Base-by-base conservation (phyloP, 1,140 invertebrate genomes). In the Ephestia elutella region DNA sequence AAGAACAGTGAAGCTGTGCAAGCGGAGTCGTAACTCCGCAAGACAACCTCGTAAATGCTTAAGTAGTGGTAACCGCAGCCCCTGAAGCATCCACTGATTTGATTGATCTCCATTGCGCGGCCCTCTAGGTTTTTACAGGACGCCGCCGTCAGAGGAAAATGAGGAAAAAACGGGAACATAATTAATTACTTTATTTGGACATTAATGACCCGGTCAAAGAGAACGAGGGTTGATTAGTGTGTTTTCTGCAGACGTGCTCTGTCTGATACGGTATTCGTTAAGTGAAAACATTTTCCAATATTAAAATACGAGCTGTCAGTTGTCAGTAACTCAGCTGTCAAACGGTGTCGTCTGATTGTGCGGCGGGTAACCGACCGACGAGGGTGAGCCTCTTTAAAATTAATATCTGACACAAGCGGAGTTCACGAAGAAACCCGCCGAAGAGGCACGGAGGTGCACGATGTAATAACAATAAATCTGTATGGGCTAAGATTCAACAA, bases 131-230 rank as follows among this genome's bases (percentile, higher is more conserved):
- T 82, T 85, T 84, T 81, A 80, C 76, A 73, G 66, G 68, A 60
- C 60, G 60, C 72, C 60, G 60, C 72, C 74, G 75, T 76, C 74
- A 78, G 57, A 55, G 68, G 73, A 76, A 84, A 85, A 82, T 76
- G 73, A 77, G 76, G 75, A 73, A 80, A 82, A 78, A 79, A 76
- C 68, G 58, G 65, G 66, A 81, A 79, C 75, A 75, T 83, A 87
- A 86, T 87, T 86, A 86, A 87, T 87, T 86, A 83, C 81, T 79
- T 81, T 81, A 82, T 85, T 82, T 80, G 80, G 82, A 85, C 79
- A 87, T 85, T 87, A 85, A 85, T 80, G 82, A 82, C 75, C 65
- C 63, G 70, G 73, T 76, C 78, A 73, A 77, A 75, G 73, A 67
- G 68, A 72, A 82, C 69, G 73, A 75, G 68, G 75, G 75, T 77